Evolutionary conservation across 2,888 invertebrate species (phyloP), one percentile per base, ranked within the genome.

Genomic region (Lepidochrysops patricia): DNA sequence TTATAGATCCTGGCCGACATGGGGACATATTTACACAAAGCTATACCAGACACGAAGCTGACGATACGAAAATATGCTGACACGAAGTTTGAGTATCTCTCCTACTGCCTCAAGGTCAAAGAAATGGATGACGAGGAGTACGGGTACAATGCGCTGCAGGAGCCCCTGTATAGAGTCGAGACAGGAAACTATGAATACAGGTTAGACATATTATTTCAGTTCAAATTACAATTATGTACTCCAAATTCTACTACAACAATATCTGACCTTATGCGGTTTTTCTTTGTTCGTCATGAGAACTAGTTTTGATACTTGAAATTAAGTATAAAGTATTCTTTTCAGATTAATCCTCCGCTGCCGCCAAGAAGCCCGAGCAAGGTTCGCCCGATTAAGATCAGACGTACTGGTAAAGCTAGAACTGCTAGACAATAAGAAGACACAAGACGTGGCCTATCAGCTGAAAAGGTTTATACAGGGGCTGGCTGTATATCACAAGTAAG

Each of bases 41-140:
- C 99, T 0, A 98, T 99, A 71, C 99, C 99, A 0, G 99, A 99
- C 77, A 99, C 99, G 0, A 95, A 97, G 72, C 86, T 99, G 32
- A 99, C 99, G 0, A 97, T 99, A 43, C 95, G 97, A 69, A 98
- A 98, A 75, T 99, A 99, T 80, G 97, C 99, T 0, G 99, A 99
- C 83, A 96, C 97, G 0, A 99, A 99, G 83, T 99, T 99, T 80
- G 99, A 99, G 74, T 99, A 99, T 79, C 89, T 99, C 60, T 99
- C 99, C 0, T 99, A 99, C 79, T 99, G 99, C 75, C 89, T 99
- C 61, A 99, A 99, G 88, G 98, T 99, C 0, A 99, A 99, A 79
- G 99, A 99, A 83, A 96, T 99, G 96, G 99, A 99, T 70, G 99
- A 99, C 75, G 99, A 99, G 76, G 98, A 99, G 73, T 97, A 97